phyloP scores from a whole-genome alignment of 2,113 vertebrate genomes.

The Macquaria australasica region DNA sequence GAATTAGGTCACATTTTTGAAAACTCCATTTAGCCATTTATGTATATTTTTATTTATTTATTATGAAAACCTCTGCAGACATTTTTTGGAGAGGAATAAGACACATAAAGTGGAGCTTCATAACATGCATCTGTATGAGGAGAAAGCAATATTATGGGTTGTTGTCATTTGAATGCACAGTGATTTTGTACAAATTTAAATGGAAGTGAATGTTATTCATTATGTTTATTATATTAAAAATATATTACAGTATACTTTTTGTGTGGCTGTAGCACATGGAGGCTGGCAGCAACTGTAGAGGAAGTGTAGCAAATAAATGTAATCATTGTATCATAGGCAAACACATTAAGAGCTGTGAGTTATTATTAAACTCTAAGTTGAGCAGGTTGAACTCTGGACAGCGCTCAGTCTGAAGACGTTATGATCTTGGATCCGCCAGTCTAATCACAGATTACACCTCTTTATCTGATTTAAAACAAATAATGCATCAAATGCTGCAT shows the following conservation, averaged over 20 bases:
- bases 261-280: slow-evolving; percentile 14
- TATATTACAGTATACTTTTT: not conserved
- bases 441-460: slow-evolving; percentile 38
- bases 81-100: not conserved
- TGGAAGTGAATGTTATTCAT: not conserved
- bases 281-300: slow-evolving; percentile 36
- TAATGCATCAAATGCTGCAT: slow-evolving; percentile 9
- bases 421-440: slow-evolving; percentile 15
- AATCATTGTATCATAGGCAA: slow-evolving; percentile 39
- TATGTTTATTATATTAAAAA: slow-evolving; percentile 29
- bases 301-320: slow-evolving; percentile 51
- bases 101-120: not conserved
- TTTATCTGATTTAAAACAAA: slow-evolving; percentile 48
- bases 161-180: slow-evolving; percentile 25
- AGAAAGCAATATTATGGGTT: slow-evolving; percentile 22
- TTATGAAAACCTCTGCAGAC: slow-evolving; percentile 12
- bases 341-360: slow-evolving; percentile 30
- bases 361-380: slow-evolving; percentile 36
- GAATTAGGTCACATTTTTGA: slow-evolving; percentile 38
- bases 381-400: slow-evolving; percentile 29
- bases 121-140: slow-evolving; percentile 17
- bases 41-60: slow-evolving; percentile 17
- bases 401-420: slow-evolving; percentile 15
- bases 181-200: slow-evolving; percentile 24
- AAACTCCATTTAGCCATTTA: slow-evolving; percentile 2